These are phyloP conservation scores for Haemorhous mexicanus DNA, from an alignment of 2,113 vertebrate genomes.

Conservation along the genomic window DNA sequence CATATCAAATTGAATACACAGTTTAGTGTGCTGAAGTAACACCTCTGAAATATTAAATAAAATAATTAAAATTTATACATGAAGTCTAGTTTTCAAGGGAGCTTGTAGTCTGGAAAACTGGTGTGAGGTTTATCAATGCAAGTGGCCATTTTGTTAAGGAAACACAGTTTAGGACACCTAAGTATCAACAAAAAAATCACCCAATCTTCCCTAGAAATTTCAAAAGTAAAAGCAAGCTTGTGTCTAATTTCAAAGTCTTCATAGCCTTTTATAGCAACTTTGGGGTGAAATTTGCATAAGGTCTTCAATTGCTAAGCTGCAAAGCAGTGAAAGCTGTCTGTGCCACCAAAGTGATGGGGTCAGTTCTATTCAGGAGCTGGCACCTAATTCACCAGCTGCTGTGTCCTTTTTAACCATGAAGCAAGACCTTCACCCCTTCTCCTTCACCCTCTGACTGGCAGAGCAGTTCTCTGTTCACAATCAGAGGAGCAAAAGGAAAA, in stretches of 20 bases:
- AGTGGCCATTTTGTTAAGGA: rapidly evolving
- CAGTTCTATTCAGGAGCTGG: neutral
- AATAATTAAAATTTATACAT: neutral
- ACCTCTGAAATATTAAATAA: neutral
- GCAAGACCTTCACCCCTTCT: neutral
- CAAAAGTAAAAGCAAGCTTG: neutral
- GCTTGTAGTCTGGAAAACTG: neutral
- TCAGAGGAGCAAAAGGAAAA: neutral
- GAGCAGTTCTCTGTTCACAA: neutral
- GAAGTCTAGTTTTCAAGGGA: neutral
- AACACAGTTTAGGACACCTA: neutral
- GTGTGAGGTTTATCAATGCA: neutral
- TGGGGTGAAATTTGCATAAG: neutral
- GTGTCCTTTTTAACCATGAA: neutral
- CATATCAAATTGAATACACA: neutral
- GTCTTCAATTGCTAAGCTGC: neutral
- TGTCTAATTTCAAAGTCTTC: neutral
- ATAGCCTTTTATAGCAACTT: neutral
- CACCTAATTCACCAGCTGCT: neutral
- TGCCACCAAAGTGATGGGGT: neutral
- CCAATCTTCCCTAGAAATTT: neutral
- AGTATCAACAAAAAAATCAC: neutral
- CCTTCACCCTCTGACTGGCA: neutral
- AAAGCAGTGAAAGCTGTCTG: neutral
- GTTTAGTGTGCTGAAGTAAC: neutral